phyloP scores from a whole-genome alignment of 2,888 invertebrate genomes.

The Eumerus sabulonum region DNA sequence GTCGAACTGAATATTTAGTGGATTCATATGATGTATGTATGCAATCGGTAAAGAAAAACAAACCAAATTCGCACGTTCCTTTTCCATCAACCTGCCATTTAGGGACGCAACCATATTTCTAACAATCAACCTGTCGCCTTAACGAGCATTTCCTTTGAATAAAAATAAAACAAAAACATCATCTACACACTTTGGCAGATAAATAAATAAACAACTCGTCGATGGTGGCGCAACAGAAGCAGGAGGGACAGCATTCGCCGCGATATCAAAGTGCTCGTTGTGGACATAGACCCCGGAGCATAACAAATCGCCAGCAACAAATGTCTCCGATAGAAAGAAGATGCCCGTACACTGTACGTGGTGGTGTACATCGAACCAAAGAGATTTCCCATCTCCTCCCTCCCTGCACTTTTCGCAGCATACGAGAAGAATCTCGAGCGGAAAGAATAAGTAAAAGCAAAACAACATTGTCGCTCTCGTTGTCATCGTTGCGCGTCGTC shows the following conservation, averaged over 20 bases:
- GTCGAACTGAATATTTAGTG: too few species aligned
- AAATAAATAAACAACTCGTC: slow-evolving; percentile 26
- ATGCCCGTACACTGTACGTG: too few species aligned
- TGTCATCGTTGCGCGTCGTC: slow-evolving; percentile 38
- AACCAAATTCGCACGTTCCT: too few species aligned
- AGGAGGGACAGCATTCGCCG: not conserved
- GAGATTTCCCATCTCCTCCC: too few species aligned
- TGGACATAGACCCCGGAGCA: slow-evolving; percentile 23
- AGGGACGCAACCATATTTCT: too few species aligned
- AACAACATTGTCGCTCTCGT: slow-evolving; percentile 32
- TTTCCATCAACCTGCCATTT: too few species aligned
- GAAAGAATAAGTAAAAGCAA: slow-evolving; percentile 22
- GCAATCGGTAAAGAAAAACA: too few species aligned
- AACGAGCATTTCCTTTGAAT: slow-evolving; percentile 54
- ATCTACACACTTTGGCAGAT: too few species aligned
- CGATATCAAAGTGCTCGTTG: slow-evolving; percentile 10
- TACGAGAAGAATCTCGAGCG: not conserved
- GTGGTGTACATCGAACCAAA: too few species aligned
- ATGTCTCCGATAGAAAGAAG: slow-evolving; percentile 33
- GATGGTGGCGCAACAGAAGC: too few species aligned
- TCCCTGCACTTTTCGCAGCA: too few species aligned
- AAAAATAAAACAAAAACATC: slow-evolving; percentile 25
- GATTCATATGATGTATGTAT: too few species aligned
- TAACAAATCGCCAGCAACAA: slow-evolving; percentile 31
- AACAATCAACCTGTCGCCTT: slow-evolving; percentile 30